Evolutionary conservation across 2,888 invertebrate genomes (phyloP).

Genomic region (Lycocerus yunnanus): DNA sequence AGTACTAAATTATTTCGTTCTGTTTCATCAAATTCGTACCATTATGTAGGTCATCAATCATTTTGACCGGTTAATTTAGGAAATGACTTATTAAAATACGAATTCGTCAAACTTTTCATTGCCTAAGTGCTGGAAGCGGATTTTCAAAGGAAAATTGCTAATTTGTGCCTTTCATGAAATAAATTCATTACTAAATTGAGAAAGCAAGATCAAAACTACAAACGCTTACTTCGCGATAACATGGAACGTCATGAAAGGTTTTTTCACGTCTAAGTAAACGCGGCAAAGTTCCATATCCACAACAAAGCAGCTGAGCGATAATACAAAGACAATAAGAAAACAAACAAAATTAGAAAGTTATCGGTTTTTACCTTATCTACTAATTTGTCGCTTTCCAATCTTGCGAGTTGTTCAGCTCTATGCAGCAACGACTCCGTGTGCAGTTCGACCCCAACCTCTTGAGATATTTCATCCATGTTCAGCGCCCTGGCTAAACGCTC

Average conservation of each 20-base stretch:
- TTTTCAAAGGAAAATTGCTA: neutral
- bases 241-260: conserved; percentile 78
- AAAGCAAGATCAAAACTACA: conserved; percentile 4
- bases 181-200: neutral
- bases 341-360: neutral
- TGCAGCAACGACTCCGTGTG: conserved; percentile 84
- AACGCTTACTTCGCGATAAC: conserved; percentile 76
- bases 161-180: neutral
- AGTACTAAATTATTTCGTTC: neutral
- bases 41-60: neutral
- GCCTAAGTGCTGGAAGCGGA: neutral
- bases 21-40: neutral
- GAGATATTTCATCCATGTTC: conserved; percentile 82
- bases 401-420: conserved; percentile 81
- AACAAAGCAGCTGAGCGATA: conserved; percentile 70
- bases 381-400: conserved; percentile 80
- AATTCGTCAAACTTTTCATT: neutral
- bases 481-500: conserved; percentile 81
- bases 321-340: conserved; percentile 36
- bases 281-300: conserved; percentile 73
- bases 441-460: conserved; percentile 79
- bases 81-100: neutral
- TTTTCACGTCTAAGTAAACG: conserved; percentile 77
- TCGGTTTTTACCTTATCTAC: conserved; percentile 74
- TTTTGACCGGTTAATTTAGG: neutral